phyloP scores from a whole-genome alignment of 2,888 invertebrate genomes.

The Nephrotoma flavescens region DNA sequence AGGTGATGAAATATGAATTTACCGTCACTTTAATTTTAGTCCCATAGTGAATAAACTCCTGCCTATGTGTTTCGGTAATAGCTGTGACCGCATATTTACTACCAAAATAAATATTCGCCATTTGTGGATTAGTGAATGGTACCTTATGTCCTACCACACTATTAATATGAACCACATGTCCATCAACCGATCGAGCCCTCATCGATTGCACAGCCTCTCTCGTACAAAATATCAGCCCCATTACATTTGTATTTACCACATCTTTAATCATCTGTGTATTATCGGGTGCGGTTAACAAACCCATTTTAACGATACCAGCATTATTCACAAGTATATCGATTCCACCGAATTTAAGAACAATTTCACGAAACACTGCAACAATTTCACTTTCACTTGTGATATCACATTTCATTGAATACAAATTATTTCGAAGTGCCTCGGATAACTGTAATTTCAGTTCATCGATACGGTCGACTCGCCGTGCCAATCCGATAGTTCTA shows the following conservation, averaged over 20 bases:
- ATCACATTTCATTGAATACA: conserved; percentile 35
- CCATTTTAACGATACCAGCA: conserved; percentile 31
- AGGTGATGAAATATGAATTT: background rate
- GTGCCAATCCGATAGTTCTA: conserved; percentile 37
- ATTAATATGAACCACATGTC: conserved; percentile 34
- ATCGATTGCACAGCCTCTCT: conserved; percentile 35
- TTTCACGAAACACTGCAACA: conserved; percentile 35
- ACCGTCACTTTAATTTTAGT: background rate
- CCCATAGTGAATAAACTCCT: conserved; percentile 19
- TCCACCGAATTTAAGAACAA: conserved; percentile 34
- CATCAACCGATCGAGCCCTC: conserved; percentile 28
- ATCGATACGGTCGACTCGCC: conserved; percentile 31
- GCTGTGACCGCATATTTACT: conserved; percentile 25
- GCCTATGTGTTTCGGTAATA: conserved; percentile 22
- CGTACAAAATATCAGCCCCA: conserved; percentile 30
- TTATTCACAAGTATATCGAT: conserved; percentile 42
- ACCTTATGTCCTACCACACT: conserved; percentile 33
- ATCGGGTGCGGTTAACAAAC: conserved; percentile 12
- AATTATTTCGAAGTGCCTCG: conserved; percentile 12
- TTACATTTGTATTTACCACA: conserved; percentile 32
- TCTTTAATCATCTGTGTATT: conserved; percentile 19
- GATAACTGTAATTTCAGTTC: conserved; percentile 11
- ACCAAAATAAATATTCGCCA: conserved; percentile 19
- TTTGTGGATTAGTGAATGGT: conserved; percentile 17
- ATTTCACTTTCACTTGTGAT: conserved; percentile 38